These are phyloP conservation scores for Myiopsitta monachus DNA, from an alignment of 2,113 vertebrate genomes.

Conservation along the genomic window DNA sequence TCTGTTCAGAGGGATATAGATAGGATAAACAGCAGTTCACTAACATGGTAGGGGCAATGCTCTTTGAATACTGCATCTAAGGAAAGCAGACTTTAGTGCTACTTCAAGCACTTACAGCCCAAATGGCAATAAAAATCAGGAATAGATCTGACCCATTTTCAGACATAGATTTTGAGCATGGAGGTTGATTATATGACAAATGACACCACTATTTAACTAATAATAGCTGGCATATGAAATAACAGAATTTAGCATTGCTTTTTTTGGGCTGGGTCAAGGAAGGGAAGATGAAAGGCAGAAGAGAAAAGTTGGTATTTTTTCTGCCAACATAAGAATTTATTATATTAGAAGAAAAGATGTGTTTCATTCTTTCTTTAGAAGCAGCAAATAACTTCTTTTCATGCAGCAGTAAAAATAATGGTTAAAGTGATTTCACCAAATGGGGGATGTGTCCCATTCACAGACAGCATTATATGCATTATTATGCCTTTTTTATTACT, in stretches of 20 bases:
- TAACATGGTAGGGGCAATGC: neutral
- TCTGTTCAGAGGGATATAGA: neutral
- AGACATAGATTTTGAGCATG: neutral
- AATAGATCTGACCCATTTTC: neutral
- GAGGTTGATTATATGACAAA: neutral
- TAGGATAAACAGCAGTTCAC: neutral
- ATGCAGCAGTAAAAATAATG: neutral
- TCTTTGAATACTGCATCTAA: neutral
- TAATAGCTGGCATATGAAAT: neutral
- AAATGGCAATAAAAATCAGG: neutral
- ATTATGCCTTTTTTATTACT: conserved; percentile 29
- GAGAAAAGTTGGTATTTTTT: neutral
- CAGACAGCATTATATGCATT: neutral
- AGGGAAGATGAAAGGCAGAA: neutral
- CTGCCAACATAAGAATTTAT: neutral
- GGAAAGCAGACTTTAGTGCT: neutral
- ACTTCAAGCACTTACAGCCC: neutral
- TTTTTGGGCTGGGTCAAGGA: neutral
- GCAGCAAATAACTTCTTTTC: conserved; percentile 1
- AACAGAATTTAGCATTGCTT: neutral
- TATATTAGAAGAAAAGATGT: neutral
- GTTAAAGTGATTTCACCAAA: conserved; percentile 23
- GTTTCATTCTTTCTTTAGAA: neutral
- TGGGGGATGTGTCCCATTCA: neutral
- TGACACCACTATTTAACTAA: neutral